Conservation (phyloP, 2,888 invertebrate species). For the Pegoplata infirma region DNA sequence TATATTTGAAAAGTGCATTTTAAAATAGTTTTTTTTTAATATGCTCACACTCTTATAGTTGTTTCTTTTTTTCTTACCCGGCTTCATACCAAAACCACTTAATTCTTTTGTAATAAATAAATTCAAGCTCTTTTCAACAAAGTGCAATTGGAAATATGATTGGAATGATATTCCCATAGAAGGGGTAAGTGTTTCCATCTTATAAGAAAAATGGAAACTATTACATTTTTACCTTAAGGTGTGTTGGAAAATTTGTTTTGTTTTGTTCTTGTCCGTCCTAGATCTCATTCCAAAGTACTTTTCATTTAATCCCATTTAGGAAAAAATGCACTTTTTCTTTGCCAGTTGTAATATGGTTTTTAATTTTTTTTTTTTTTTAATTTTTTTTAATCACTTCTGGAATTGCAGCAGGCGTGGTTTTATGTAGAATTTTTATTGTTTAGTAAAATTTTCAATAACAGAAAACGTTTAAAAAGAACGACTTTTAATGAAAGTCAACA, state of each 20-base stretch:
- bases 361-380: neutral
- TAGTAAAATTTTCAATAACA: too few species aligned
- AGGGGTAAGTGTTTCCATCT: constrained; percentile 25
- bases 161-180: constrained; percentile 13
- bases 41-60: constrained; percentile 27
- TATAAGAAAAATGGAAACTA: neutral
- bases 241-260: constrained; percentile 1
- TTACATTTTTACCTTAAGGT: neutral
- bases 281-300: constrained; percentile 11
- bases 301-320: neutral
- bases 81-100: neutral
- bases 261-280: neutral
- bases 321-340: neutral
- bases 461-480: too few species aligned
- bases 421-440: too few species aligned
- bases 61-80: constrained; percentile 55
- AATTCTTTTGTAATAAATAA: too few species aligned
- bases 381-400: constrained; percentile 20
- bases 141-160: constrained; percentile 52
- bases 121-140: neutral
- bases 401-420: constrained; percentile 44
- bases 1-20: constrained; percentile 26
- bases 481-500: too few species aligned
- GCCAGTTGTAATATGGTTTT: neutral
- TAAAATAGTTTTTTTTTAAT: constrained; percentile 24